Evolutionary conservation across 2,113 vertebrate species (phyloP).

Genomic region (Ptychochromis oligacanthus): DNA sequence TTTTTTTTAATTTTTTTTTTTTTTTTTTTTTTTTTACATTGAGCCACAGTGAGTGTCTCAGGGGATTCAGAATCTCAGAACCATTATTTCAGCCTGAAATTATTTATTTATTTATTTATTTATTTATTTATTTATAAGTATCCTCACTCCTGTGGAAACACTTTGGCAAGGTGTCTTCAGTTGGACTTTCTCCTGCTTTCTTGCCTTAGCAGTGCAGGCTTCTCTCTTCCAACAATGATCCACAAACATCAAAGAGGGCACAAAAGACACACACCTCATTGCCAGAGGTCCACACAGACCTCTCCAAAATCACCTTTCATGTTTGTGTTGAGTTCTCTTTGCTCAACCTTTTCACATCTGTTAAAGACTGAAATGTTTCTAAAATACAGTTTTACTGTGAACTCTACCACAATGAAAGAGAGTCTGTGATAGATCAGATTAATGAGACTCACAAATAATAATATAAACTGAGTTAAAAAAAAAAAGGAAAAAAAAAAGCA

Average conservation of each 20-base stretch:
- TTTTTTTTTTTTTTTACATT: no score
- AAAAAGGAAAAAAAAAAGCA: not conserved
- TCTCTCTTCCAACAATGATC: not conserved
- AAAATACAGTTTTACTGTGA: no score
- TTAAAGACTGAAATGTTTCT: no score
- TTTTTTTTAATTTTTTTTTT: not conserved
- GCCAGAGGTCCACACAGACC: fast-evolving
- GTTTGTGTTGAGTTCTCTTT: not conserved
- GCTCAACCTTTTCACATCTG: not conserved
- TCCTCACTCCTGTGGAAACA: not conserved
- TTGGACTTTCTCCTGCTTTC: not conserved
- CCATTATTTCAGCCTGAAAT: not conserved
- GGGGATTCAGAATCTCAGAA: no score
- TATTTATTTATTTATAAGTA: not conserved
- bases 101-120: no score
- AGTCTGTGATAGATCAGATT: not conserved
- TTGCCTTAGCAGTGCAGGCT: not conserved
- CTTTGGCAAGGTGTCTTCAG: not conserved
- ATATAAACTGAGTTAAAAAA: not conserved
- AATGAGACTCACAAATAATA: not conserved
- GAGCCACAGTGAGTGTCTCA: no score
- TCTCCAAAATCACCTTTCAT: not conserved
- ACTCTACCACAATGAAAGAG: not conserved
- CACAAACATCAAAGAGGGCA: not conserved
- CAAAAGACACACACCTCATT: not conserved